Evolutionary conservation across 1,140 invertebrate species (phyloP).

Genomic region (Dreissena polymorpha): DNA sequence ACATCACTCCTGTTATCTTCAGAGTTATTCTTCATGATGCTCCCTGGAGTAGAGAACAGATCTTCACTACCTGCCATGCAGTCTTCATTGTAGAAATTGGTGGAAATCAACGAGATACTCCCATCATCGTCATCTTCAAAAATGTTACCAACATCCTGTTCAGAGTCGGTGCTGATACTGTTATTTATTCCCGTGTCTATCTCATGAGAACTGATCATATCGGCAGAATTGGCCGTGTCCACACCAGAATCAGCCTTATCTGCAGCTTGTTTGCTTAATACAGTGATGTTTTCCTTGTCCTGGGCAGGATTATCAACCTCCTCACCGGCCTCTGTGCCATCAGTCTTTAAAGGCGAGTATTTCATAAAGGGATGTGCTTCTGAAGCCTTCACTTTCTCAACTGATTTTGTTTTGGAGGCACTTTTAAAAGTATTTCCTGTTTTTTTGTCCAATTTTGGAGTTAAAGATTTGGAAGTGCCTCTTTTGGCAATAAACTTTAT

Average conservation of each 20-base stretch:
- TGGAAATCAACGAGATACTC: background rate
- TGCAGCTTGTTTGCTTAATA: background rate
- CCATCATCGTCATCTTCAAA: background rate
- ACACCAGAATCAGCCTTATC: slow-evolving; percentile 34
- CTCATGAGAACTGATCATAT: slow-evolving; percentile 28
- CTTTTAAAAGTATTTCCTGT: background rate
- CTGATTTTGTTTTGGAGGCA: slow-evolving; percentile 9
- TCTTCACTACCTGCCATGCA: slow-evolving; percentile 30
- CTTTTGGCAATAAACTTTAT: slow-evolving; percentile 47
- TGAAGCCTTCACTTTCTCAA: slow-evolving; percentile 25
- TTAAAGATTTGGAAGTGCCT: background rate
- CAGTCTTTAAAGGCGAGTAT: background rate
- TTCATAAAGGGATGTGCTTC: background rate
- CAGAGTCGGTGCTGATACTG: background rate
- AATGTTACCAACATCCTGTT: background rate
- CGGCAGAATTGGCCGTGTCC: slow-evolving; percentile 30
- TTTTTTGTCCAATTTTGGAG: background rate
- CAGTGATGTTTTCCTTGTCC: background rate
- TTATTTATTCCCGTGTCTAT: too few species aligned
- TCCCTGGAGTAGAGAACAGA: slow-evolving; percentile 12
- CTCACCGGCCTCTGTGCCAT: background rate
- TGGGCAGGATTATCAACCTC: background rate
- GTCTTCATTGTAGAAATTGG: background rate
- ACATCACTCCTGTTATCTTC: too few species aligned
- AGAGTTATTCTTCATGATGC: too few species aligned